Evolutionary conservation across 2,797 vertebrate species (phyloP), one percentile per base, ranked within the genome.

Genomic region (Ambastaia sidthimunki): DNA sequence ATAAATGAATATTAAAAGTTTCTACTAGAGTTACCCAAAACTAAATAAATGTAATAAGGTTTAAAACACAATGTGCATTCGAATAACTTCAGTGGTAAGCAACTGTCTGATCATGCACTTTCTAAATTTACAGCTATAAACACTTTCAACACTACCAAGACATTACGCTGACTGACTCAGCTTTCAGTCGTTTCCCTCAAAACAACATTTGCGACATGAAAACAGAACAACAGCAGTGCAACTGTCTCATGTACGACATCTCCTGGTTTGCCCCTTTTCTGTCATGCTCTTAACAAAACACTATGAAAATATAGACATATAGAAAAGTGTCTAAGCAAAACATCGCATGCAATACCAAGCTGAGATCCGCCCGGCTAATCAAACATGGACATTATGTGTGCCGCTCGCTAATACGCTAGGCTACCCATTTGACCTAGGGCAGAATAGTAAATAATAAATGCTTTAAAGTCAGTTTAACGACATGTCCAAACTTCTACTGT

Each of bases 321-420:
- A 15, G 10, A 41, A 60, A 52, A 31, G 6, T 44, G 55, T 57
- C 74, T 48, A 10, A n/a, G 25, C 19, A 31, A 48, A 65, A 18
- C 60, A 59, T 37, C 7, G 23, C 9, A 65, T 3, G 4, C 7
- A 66, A 68, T 44, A 23, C 34, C 54, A 41, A 13, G 5, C 66
- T 11, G 19, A 62, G 47, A 76, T 21, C 11, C 47, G 48, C 34
- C 15, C 55, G 44, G 72, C 54, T 70, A 70, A 41, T 70, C 19
- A 80, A 69, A 75, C 41, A 67, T 71, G 71, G 28, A 63, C 31
- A 78, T 65, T 54, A 81, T 37, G 25, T 15, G 54, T 44, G 10
- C 47, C 28, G 52, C 52, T 62, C 63, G 78, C 78, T 80, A 74
- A 63, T 54, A 54, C 48, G 73, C 72, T 75, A 81, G n/a, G 66